Percentiles rank a stretch among this genome's conserved stretches.
Evolutionary conservation across 1,140 invertebrate genomes (phyloP).

Genomic region (Wiebesia pumilae): DNA sequence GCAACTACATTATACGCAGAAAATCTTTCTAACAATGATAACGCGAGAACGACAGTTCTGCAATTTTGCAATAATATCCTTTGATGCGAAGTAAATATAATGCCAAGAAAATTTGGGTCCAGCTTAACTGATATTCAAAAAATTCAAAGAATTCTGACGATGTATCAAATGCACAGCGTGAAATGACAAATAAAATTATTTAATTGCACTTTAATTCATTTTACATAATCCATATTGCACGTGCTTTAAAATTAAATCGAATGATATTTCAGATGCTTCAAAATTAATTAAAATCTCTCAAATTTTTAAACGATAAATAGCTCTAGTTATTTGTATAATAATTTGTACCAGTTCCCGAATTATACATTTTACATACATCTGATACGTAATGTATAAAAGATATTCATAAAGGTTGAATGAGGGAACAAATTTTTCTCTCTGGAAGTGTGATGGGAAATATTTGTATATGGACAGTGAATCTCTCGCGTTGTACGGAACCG

Average conservation of each 20-base stretch:
- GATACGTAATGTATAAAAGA: neutral
- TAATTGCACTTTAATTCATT: neutral
- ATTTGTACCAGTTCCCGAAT: neutral
- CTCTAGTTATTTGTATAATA: neutral
- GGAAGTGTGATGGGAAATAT: neutral
- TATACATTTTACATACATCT: neutral
- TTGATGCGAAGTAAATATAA: no score
- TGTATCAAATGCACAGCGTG: neutral
- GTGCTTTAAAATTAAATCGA: no score
- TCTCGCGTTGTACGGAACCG: constrained; percentile 43
- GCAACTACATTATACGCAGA: no score
- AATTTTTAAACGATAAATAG: neutral
- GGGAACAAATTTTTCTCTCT: constrained; percentile 6
- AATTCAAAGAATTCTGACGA: neutral
- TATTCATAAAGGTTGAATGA: neutral
- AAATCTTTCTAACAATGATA: no score
- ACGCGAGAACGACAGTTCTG: no score
- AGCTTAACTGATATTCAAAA: neutral
- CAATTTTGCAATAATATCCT: no score
- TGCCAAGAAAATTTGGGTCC: no score
- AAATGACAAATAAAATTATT: neutral
- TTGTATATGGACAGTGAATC: neutral
- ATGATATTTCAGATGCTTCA: no score
- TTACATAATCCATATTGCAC: neutral
- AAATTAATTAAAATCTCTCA: neutral